Conservation (phyloP, 2,113 vertebrate genomes). For the Garra rufa region DNA sequence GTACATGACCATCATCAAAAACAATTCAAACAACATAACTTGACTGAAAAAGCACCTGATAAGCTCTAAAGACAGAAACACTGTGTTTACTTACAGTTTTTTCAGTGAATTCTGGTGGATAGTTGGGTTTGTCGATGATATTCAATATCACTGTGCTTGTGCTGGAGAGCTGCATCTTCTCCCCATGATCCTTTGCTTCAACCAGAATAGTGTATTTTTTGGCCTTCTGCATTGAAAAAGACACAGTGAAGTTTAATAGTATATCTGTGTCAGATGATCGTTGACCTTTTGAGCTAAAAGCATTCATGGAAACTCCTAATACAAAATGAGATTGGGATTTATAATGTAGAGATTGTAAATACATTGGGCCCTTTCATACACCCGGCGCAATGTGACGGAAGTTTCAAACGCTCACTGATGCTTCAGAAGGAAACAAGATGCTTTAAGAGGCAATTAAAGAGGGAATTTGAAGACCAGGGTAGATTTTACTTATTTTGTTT, state of each 20-base stretch:
- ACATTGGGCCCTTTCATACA: too few species aligned
- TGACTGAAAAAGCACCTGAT: not conserved
- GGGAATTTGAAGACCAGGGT: too few species aligned
- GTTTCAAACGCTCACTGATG: too few species aligned
- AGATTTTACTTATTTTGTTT: too few species aligned
- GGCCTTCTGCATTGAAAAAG: constrained; percentile 52
- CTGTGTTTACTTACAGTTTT: constrained; percentile 55
- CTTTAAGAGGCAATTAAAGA: too few species aligned
- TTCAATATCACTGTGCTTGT: constrained; percentile 62
- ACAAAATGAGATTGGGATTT: too few species aligned
- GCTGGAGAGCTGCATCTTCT: constrained; percentile 56
- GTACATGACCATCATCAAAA: too few species aligned
- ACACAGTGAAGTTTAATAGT: not conserved
- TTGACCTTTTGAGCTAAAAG: not conserved
- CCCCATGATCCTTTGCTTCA: constrained; percentile 66
- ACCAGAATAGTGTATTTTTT: constrained; percentile 65
- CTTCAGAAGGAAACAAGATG: too few species aligned
- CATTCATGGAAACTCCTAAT: not conserved
- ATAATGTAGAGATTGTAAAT: too few species aligned
- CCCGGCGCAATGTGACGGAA: too few species aligned
- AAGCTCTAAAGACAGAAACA: not conserved
- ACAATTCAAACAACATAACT: not conserved
- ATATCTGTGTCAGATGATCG: not conserved
- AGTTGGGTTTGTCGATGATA: constrained; percentile 67
- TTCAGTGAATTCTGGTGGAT: constrained; percentile 57